Conservation (phyloP, 2,113 vertebrate species). For the Balaeniceps rex region DNA sequence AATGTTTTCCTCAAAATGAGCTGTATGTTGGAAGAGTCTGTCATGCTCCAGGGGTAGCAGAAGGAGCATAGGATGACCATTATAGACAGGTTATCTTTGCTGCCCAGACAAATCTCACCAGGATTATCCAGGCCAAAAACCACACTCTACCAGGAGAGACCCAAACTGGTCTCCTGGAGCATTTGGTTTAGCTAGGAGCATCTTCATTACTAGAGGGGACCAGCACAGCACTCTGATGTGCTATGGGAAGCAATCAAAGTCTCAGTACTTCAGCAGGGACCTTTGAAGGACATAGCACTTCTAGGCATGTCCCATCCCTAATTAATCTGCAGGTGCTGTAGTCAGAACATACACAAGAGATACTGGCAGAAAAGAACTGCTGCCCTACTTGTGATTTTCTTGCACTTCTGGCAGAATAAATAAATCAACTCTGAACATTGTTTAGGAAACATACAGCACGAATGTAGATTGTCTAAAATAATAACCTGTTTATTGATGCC, state of each 20-base stretch:
- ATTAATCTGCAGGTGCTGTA: background rate
- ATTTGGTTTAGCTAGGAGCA: background rate
- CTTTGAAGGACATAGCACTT: background rate
- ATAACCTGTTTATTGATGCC: background rate
- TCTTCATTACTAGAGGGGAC: background rate
- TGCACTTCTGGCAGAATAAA: background rate
- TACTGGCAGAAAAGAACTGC: background rate
- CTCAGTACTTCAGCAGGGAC: background rate
- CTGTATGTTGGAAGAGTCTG: background rate
- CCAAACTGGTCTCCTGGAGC: background rate
- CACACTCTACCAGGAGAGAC: background rate
- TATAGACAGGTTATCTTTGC: background rate
- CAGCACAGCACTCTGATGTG: background rate
- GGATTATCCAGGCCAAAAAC: background rate
- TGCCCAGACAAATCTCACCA: background rate
- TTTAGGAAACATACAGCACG: background rate
- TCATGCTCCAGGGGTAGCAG: background rate
- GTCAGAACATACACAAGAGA: background rate
- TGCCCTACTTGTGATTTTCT: background rate
- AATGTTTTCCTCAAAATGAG: background rate
- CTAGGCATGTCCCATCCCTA: background rate
- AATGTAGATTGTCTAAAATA: background rate
- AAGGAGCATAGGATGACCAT: background rate
- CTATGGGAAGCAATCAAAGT: background rate
- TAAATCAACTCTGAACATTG: background rate